Base-by-base conservation (phyloP, 2,888 invertebrate genomes). In the Coenonympha glycerion region DNA sequence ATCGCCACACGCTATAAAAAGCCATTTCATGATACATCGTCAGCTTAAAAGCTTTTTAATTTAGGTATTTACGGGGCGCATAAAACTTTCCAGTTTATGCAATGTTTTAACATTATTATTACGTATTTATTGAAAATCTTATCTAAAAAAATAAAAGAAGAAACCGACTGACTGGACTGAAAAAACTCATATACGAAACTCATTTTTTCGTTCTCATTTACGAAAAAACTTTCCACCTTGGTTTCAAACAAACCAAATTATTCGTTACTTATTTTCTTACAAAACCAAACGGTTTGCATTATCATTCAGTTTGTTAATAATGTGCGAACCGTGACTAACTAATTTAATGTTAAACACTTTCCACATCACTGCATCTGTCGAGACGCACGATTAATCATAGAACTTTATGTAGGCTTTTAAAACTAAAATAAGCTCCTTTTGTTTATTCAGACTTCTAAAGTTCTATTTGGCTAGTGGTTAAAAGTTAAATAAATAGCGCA, bases 331-430 rank as follows among this genome's bases (percentile, higher is more conserved):
- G 19, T 41, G 41, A 30, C 28, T 30, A 41, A 41, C 28, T 5
- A 8, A 41, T 19, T 41, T 30, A 30, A 41, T 30, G 3, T 39
- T 44, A 31, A 44, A 44, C 31, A 44, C 44, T 44, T 44, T 44
- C 44, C 44, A 44, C 13, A 22, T 33, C 31, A 33, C 6, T 31
- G 31, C 44, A 21, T 33, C 44, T 42, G 30, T 22, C 42, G 8
- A 8, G 42, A 19, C 31, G 15, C 15, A 33, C 3, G 22, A 44
- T 44, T 44, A 44, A 44, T 44, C 31, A 44, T 44, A 13, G 13
- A 42, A 44, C 13, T 44, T 44, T 9, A 15, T 21, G 31, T 15
- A 31, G 13, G 11, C 21, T 11, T 44, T 31, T 31, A 15, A 13
- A 44, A 16, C 19, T 1, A 18, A n/a, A 3, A 30, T 3, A 4